phyloP scores from a whole-genome alignment of 1,140 invertebrate genomes.

The Lasioglossum baleicum region DNA sequence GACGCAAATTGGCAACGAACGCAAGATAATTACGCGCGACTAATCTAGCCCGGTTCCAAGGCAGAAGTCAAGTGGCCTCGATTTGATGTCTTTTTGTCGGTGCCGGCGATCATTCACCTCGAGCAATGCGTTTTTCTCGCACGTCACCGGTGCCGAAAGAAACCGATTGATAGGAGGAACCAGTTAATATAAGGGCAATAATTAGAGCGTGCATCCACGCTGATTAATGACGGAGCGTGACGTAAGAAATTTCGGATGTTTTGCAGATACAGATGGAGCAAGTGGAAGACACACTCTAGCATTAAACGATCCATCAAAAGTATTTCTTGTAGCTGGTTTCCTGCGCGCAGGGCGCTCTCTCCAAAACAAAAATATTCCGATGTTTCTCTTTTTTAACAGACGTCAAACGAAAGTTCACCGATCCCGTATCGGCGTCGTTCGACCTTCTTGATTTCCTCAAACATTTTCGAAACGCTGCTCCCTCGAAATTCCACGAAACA shows the following conservation, averaged over 20 bases:
- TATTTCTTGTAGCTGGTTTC: not conserved
- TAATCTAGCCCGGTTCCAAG: conserved; percentile 16
- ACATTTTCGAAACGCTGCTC: not conserved
- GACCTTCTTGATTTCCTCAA: not conserved
- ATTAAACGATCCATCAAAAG: conserved; percentile 11
- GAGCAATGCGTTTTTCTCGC: conserved; percentile 22
- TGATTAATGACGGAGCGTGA: conserved; percentile 33
- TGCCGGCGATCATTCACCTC: conserved; percentile 35
- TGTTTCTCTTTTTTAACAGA: not conserved
- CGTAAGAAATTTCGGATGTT: conserved; percentile 15
- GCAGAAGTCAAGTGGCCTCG: conserved; percentile 30
- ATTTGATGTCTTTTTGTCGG: conserved; percentile 34
- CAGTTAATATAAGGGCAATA: conserved; percentile 38
- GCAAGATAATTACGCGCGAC: not conserved
- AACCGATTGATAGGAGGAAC: conserved; percentile 41
- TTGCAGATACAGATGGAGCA: not conserved
- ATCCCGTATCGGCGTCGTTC: not conserved
- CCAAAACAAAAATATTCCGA: not conserved
- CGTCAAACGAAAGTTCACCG: not conserved
- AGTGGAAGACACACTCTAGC: not conserved
- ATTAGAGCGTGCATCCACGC: conserved; percentile 36
- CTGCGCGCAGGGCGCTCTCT: too few relatives aligned
- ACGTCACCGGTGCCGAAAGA: conserved; percentile 5
- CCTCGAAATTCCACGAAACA: conserved; percentile 13
- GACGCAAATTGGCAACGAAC: conserved; percentile 3